Conservation (phyloP, 2,113 vertebrate species). For the Grus americana region DNA sequence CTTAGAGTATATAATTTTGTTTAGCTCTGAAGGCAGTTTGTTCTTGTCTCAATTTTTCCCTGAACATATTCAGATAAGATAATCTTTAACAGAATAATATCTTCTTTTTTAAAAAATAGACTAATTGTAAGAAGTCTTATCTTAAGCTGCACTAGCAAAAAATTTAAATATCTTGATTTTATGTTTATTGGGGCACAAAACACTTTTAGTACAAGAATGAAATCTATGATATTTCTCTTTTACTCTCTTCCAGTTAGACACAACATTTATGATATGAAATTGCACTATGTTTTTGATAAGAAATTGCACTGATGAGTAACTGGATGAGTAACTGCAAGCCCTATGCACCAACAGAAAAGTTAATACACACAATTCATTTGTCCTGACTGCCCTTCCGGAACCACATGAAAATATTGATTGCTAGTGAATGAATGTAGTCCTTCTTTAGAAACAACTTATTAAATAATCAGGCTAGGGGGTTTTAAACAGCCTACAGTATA, state of each 20-base stretch:
- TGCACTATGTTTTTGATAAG: background rate
- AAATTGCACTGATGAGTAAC: background rate
- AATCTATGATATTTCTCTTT: background rate
- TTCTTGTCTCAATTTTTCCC: background rate
- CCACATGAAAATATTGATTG: background rate
- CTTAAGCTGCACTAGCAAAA: background rate
- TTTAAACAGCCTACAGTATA: background rate
- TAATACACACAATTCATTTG: background rate
- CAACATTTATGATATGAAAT: background rate
- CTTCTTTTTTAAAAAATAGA: background rate
- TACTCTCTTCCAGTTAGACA: background rate
- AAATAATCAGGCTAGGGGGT: background rate
- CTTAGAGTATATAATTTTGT: background rate
- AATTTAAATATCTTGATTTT: background rate
- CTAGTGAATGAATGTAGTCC: background rate
- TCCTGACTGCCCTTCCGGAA: background rate
- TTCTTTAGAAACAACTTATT: conserved; percentile 5
- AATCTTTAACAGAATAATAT: background rate
- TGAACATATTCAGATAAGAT: background rate
- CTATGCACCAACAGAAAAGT: background rate
- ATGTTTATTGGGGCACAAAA: background rate
- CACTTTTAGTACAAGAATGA: background rate
- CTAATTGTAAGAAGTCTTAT: background rate
- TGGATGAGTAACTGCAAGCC: background rate
- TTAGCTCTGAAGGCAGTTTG: background rate